phyloP scores from a whole-genome alignment of 2,797 vertebrate species.

The Rhinoraja longicauda region DNA sequence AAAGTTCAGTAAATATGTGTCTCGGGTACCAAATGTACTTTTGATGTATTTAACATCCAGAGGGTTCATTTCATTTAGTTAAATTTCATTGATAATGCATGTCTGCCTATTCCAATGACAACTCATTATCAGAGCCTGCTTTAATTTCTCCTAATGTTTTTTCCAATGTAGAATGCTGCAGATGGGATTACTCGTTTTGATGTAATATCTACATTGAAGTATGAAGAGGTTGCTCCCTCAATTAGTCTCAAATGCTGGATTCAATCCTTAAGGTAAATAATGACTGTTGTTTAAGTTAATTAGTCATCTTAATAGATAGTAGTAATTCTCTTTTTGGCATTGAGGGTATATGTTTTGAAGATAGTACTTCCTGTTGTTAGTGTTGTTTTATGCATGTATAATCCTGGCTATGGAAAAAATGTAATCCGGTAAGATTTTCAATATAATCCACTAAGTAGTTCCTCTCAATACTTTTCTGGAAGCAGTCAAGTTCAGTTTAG shows the following conservation, averaged over 20 bases:
- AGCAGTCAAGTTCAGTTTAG: too few species aligned
- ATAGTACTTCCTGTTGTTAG: neutral
- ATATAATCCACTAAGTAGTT: neutral
- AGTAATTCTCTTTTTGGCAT: neutral
- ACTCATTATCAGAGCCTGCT: neutral
- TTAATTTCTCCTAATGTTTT: neutral
- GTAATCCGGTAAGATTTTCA: neutral
- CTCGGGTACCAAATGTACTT: neutral
- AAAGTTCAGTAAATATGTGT: neutral
- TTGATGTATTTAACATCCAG: neutral
- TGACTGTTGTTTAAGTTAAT: neutral
- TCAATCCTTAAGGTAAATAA: conserved; percentile 81
- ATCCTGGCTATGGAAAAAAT: neutral
- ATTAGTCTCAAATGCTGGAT: conserved; percentile 96
- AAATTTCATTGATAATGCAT: neutral
- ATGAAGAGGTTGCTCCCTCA: conserved; percentile 86
- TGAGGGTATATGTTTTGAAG: neutral
- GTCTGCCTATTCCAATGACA: neutral
- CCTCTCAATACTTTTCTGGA: neutral
- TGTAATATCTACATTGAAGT: conserved; percentile 79
- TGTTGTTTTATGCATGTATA: neutral
- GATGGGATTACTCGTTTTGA: conserved; percentile 90
- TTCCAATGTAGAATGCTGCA: conserved; percentile 73
- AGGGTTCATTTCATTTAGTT: neutral
- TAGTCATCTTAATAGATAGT: too few species aligned